These are phyloP conservation scores for Drosophila funebris DNA, from an alignment of 1,140 invertebrate genomes.

Conservation along the genomic window DNA sequence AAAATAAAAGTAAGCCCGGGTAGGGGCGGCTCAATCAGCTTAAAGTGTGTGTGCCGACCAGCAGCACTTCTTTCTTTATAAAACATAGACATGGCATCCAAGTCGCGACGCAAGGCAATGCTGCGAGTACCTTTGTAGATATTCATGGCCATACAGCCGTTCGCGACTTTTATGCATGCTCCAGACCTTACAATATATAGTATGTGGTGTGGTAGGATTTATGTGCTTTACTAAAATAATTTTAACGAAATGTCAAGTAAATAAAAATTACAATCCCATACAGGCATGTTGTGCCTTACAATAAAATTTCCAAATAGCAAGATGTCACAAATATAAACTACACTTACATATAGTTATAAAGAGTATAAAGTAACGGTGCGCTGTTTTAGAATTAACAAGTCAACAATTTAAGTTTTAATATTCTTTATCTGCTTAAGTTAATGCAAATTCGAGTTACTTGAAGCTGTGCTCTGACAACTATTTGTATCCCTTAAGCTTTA, in stretches of 20 bases:
- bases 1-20: constrained; percentile 63
- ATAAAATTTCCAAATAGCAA: neutral
- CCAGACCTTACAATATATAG: neutral
- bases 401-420: no score
- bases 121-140: constrained; percentile 46
- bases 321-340: no score
- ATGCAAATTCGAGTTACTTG: neutral
- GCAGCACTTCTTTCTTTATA: constrained; percentile 52
- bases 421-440: neutral
- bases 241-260: constrained; percentile 30
- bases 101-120: constrained; percentile 31
- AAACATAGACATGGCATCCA: constrained; percentile 58
- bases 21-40: constrained; percentile 19
- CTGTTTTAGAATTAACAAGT: no score
- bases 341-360: no score
- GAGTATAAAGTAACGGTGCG: no score
- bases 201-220: neutral
- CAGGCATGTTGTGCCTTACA: neutral
- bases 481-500: neutral
- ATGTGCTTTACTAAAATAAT: constrained; percentile 6
- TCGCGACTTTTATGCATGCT: constrained; percentile 17
- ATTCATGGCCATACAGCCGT: constrained; percentile 30
- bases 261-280: neutral
- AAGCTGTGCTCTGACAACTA: neutral
- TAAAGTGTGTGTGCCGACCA: constrained; percentile 28